phyloP scores from a whole-genome alignment of 37 sponge, comb jelly and placozoan genomes.

The Corticium candelabrum region DNA sequence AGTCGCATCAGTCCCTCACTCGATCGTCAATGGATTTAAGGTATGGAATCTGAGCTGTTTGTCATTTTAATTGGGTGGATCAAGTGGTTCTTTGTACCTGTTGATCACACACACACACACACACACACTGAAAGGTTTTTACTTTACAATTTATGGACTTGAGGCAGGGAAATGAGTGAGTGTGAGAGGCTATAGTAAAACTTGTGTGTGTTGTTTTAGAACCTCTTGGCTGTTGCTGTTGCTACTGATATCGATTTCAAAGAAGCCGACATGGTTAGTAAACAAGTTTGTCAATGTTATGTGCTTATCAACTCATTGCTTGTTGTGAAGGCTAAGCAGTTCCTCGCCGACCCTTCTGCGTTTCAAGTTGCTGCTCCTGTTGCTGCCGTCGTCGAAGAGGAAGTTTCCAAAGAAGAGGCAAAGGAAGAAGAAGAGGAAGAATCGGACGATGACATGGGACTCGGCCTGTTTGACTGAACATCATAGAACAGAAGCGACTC shows the following conservation, averaged over 20 bases:
- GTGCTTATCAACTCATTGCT: neutral
- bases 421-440: slow-evolving; percentile 47
- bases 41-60: slow-evolving; percentile 16
- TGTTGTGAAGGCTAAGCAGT: slow-evolving; percentile 62
- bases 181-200: no score
- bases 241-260: slow-evolving; percentile 92
- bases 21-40: slow-evolving; percentile 92
- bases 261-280: slow-evolving; percentile 77
- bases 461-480: slow-evolving; percentile 56
- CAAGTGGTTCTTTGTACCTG: no score
- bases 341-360: slow-evolving; percentile 79
- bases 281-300: neutral
- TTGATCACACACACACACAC: no score
- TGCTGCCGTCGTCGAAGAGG: slow-evolving; percentile 19
- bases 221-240: slow-evolving; percentile 83
- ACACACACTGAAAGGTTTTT: no score
- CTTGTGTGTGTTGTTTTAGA: slow-evolving; percentile 46
- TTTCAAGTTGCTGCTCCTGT: slow-evolving; percentile 46
- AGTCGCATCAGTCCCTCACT: slow-evolving; percentile 87
- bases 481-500: neutral
- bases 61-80: no score
- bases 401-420: slow-evolving; percentile 28
- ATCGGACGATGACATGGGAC: slow-evolving; percentile 80
- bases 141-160: neutral
- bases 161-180: no score